Conservation (phyloP, 2,797 vertebrate species). For the Esox masquinongy region DNA sequence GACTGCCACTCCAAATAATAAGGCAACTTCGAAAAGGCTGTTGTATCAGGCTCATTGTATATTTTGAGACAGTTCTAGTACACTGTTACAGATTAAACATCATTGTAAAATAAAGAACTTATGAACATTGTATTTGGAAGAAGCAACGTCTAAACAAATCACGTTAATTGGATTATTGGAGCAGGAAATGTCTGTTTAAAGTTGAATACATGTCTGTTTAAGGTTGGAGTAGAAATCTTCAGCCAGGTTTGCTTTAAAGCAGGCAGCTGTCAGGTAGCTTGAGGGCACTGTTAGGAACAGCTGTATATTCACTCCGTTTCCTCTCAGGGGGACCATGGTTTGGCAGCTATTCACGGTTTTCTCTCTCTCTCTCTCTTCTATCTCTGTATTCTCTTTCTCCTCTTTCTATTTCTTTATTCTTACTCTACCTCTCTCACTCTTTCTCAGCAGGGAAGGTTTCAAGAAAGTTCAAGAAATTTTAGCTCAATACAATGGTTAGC, state of each 20-base stretch:
- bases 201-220: conserved; percentile 22
- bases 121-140: conserved; percentile 24
- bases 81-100: not conserved
- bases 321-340: conserved; percentile 7
- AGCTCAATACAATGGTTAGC: not conserved
- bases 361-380: not conserved
- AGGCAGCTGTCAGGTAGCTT: conserved; percentile 45
- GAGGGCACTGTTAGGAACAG: conserved; percentile 25
- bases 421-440: conserved; percentile 8
- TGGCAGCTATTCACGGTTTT: conserved; percentile 22
- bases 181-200: conserved; percentile 19
- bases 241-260: conserved; percentile 28
- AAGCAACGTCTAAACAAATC: conserved; percentile 29
- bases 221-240: conserved; percentile 24
- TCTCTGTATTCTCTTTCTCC: not conserved
- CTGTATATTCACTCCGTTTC: conserved; percentile 37
- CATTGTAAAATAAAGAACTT: conserved; percentile 11
- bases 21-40: not conserved
- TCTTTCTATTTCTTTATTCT: not conserved
- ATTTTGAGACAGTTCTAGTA: not conserved
- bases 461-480: not conserved
- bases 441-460: not conserved
- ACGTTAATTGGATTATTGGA: conserved; percentile 34
- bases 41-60: not conserved
- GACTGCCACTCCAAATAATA: not conserved